These are phyloP conservation scores for Nycticebus coucang DNA, from an alignment of 2,113 vertebrate species.

Conservation along the genomic window DNA sequence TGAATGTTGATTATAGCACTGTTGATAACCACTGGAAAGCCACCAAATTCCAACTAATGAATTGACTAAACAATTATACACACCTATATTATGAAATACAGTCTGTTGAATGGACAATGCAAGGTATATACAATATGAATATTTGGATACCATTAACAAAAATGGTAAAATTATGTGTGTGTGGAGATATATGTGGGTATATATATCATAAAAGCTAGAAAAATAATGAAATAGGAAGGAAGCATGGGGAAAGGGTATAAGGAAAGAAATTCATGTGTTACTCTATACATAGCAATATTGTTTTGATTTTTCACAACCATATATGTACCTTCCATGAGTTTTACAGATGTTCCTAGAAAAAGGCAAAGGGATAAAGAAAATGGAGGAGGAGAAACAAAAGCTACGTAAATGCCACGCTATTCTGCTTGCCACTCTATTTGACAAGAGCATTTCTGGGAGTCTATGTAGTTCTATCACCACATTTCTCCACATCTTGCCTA, in stretches of 20 bases:
- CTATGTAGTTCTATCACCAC: neutral
- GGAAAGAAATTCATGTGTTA: neutral
- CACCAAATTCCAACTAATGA: neutral
- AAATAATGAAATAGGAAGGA: neutral
- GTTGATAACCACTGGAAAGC: neutral
- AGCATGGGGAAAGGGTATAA: neutral
- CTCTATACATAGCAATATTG: neutral
- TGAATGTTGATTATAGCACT: neutral
- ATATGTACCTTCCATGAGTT: neutral
- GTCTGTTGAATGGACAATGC: neutral
- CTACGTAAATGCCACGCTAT: neutral
- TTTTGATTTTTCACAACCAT: neutral
- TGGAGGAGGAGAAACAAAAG: neutral
- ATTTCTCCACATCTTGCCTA: neutral
- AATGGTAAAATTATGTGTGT: neutral
- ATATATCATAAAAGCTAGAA: neutral
- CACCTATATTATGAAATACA: neutral
- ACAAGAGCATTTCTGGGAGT: accelerated
- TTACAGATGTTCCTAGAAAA: neutral
- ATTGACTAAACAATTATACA: neutral
- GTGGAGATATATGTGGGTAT: neutral
- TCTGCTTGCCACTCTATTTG: neutral
- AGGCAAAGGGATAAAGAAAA: neutral
- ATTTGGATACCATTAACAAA: neutral
- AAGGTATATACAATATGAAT: neutral